Base-by-base conservation (phyloP, 37 sponge, comb jelly and placozoan species). In the Hexactinellida sp. region DNA sequence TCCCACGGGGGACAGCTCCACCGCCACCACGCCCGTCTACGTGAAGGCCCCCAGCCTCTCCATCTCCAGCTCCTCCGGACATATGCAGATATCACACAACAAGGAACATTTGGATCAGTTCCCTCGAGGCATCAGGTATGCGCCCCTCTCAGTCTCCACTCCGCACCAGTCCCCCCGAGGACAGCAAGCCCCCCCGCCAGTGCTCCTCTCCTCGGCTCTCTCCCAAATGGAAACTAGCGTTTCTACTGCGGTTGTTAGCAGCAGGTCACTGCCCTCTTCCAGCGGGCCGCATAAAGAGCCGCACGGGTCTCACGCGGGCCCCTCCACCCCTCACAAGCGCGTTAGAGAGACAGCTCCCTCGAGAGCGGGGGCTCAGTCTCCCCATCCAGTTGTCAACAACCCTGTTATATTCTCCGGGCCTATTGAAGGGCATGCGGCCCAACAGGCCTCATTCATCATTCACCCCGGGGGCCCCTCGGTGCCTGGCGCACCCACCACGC, bases 31-130 rank as follows among this genome's bases (percentile, higher is more conserved):
- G 1, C 76, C 76, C 3, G 76, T 63, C 25, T n/a, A 25, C 13
- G 30, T n/a, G 76, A 63, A 63, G 76, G 76, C 76, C 13, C 76
- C 21, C 25, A 63, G 13, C 13, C 5, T 63, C 34, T n/a, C 76
- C 5, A 10, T n/a, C 34, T 10, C 30, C 34, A 63, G 5, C 76
- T 63, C 76, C 32, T 47, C 52, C 16, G 52, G 52, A 9, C 76
- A 32, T 23, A 63, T 63, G 76, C 47, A 5, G 13, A n/a, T n/a
- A n/a, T n/a, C n/a, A n/a, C 9, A 9, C 16, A 7, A 10, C 34
- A 63, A 63, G 76, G 76, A 63, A n/a, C 76, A 63, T 63, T 63
- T 63, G 5, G 76, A n/a, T n/a, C 76, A 63, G 5, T 63, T 63
- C 5, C 16, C 52, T 47, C 52, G 52, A 47, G 52, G 52, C 52